Evolutionary conservation across 2,888 invertebrate species (phyloP).

Genomic region (Thymelicus sylvestris): DNA sequence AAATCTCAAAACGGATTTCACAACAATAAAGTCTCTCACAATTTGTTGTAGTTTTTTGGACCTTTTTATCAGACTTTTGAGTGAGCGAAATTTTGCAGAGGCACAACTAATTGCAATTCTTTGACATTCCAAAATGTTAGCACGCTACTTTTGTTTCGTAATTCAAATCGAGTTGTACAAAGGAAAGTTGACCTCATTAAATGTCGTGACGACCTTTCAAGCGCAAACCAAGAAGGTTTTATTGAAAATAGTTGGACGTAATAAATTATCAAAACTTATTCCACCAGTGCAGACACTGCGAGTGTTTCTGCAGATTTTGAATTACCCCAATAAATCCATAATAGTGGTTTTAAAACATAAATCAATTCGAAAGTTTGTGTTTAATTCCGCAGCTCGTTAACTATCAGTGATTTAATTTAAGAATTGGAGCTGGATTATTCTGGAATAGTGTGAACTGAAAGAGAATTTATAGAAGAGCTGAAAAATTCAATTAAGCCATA

Average conservation of each 20-base stretch:
- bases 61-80: conserved; percentile 22
- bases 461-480: conserved; percentile 31
- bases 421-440: conserved; percentile 32
- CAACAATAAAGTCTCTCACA: conserved; percentile 27
- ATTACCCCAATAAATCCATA: conserved; percentile 25
- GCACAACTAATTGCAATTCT: conserved; percentile 49
- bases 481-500: conserved; percentile 33
- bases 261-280: conserved; percentile 39
- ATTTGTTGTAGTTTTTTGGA: conserved; percentile 23
- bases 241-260: conserved; percentile 43
- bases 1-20: conserved; percentile 21
- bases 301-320: conserved; percentile 19
- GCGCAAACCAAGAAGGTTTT: conserved; percentile 42
- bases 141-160: conserved; percentile 47
- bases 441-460: conserved; percentile 19
- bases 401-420: conserved; percentile 32
- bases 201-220: conserved; percentile 42
- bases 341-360: conserved; percentile 34
- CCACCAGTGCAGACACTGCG: conserved; percentile 19
- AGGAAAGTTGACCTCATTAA: conserved; percentile 47
- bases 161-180: conserved; percentile 45
- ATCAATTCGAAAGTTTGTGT: conserved; percentile 35
- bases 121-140: conserved; percentile 54
- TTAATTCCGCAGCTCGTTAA: conserved; percentile 30
- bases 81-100: conserved; percentile 39